phyloP scores from a whole-genome alignment of 2,888 invertebrate genomes.

The Aplocera efformata region DNA sequence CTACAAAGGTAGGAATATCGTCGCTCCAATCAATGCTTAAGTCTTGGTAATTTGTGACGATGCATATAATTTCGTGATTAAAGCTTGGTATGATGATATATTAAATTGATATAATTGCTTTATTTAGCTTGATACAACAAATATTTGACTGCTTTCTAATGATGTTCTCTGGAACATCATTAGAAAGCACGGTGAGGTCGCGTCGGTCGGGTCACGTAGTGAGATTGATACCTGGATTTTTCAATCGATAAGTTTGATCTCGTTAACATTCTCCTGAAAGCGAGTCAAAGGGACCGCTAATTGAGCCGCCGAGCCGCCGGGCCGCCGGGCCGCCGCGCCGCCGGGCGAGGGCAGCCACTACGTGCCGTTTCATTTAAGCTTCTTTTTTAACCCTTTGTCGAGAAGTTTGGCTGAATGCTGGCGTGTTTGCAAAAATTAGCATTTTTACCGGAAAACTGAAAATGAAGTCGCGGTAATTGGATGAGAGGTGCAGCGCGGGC shows the following conservation, averaged over 20 bases:
- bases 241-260: conserved; percentile 7
- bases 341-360: neutral
- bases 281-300: conserved; percentile 16
- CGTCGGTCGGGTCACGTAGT: no score
- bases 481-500: conserved; percentile 17
- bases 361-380: conserved; percentile 19
- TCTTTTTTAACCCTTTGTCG: conserved; percentile 21
- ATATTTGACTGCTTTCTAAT: no score
- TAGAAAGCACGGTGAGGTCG: no score
- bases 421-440: conserved; percentile 35
- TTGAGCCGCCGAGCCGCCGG: conserved; percentile 17
- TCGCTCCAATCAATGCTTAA: no score
- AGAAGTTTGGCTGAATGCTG: conserved; percentile 27
- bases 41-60: no score
- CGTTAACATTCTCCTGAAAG: conserved; percentile 8
- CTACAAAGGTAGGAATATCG: no score
- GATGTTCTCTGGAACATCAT: no score
- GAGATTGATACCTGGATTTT: neutral
- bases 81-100: no score
- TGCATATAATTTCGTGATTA: no score
- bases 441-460: conserved; percentile 31
- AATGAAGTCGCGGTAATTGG: conserved; percentile 25
- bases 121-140: no score
- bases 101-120: no score
- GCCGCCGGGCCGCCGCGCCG: neutral